phyloP scores from a whole-genome alignment of 2,113 vertebrate genomes.

The Saccopteryx leptura region DNA sequence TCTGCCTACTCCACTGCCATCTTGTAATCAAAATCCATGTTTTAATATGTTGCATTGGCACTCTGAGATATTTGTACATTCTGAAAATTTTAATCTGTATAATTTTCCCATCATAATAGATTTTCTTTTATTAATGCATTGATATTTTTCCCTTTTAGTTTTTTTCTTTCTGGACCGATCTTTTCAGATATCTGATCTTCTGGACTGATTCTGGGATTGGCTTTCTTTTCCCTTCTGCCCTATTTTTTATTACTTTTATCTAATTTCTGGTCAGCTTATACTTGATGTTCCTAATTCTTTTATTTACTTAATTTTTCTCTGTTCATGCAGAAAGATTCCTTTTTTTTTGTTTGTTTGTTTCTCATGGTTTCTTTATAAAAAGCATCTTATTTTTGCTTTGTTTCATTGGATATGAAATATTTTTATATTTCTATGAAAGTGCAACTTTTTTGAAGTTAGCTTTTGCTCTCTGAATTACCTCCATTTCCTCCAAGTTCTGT shows the following conservation, averaged over 20 bases:
- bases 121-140: neutral
- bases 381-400: neutral
- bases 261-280: slow-evolving; percentile 6
- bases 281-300: neutral
- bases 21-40: neutral
- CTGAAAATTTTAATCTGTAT: slow-evolving; percentile 15
- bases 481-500: neutral
- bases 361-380: neutral
- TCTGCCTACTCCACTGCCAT: too few species aligned
- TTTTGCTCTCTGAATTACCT: neutral
- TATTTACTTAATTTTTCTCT: neutral
- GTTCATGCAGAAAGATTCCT: neutral
- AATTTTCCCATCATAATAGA: neutral
- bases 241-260: slow-evolving; percentile 10
- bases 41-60: neutral
- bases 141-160: neutral
- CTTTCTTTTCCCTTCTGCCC: neutral
- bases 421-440: neutral
- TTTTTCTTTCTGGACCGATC: neutral
- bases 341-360: neutral
- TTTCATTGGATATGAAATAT: neutral
- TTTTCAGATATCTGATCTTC: neutral
- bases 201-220: neutral
- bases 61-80: neutral
- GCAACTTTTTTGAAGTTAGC: neutral